Base-by-base conservation (phyloP, 2,113 vertebrate species). In the Neomonachus schauinslandi region DNA sequence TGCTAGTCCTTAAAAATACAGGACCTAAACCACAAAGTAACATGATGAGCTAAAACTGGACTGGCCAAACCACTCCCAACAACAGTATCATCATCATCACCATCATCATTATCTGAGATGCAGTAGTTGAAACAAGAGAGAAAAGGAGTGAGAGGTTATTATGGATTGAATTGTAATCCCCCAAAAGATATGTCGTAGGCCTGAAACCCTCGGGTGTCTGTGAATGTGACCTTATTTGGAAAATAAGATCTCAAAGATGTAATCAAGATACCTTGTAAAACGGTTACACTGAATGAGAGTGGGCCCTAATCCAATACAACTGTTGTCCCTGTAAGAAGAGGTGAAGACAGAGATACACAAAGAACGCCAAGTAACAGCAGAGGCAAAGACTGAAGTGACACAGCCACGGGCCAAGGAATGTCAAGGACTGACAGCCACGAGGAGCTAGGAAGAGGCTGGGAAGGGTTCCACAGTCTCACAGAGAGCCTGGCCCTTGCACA, bases 1-100 rank as follows among this genome's bases (percentile, higher is more conserved):
- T 82, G 46, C 59, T 90, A 93, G 51, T 89, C 18, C 65, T 92
- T 8, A 96, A 85, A 96, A 96, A 92, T 59, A 85, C 36, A 94
- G 5, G 26, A 24, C 28, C 18, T 95, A 49, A 28, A 42, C 13
- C 31, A 65, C 53, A 92, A 92, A 71, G n/a, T 55, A 93, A 91
- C 42, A 89, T 57, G 84, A 93, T 69, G 22, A 93, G 69, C 49
- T 96, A 67, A 90, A 96, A 80, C 49, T 26, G 5, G 49, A 88
- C 19, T 59, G 63, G 26, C 10, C 49, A 85, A 96, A 21, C 36
- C 39, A 89, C 36, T 89, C 61, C 46, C 63, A 69, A 94, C 2
- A 79, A 8, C 26, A 84, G 79, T 26, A 84, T 46, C 24, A 46
- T 28, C 42, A 46, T 46, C 72, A 28, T 31, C 61, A 65, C 28